These are phyloP conservation scores for Acronicta leporina DNA, from an alignment of 2,888 invertebrate species.

Conservation along the genomic window DNA sequence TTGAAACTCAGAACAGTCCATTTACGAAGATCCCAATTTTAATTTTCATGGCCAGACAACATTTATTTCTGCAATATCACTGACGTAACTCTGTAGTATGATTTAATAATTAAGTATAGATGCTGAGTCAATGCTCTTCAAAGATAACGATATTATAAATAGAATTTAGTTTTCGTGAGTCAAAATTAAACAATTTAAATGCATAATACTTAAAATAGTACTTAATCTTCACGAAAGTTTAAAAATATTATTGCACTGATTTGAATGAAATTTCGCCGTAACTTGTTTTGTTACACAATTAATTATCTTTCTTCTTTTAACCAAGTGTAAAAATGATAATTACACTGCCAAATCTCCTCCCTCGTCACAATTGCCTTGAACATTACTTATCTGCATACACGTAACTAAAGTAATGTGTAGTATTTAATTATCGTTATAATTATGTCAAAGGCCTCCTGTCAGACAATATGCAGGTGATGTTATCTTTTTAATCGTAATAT, in stretches of 20 bases:
- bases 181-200: constrained; percentile 19
- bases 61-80: background rate
- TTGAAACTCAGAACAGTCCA: too few relatives aligned
- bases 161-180: constrained; percentile 8
- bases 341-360: background rate
- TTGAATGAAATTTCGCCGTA: too few relatives aligned
- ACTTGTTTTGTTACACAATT: too few relatives aligned
- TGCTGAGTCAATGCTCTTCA: constrained; percentile 1
- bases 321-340: too few relatives aligned
- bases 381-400: background rate
- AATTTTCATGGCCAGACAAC: too few relatives aligned
- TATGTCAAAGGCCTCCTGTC: background rate
- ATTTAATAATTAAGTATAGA: constrained; percentile 14
- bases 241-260: background rate
- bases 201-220: constrained; percentile 3
- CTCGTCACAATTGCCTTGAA: background rate
- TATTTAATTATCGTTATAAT: background rate
- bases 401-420: background rate
- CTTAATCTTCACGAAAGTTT: constrained; percentile 6
- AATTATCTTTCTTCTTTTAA: too few relatives aligned
- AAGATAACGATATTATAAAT: constrained; percentile 21
- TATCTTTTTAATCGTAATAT: constrained; percentile 13
- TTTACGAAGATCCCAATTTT: too few relatives aligned
- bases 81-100: background rate
- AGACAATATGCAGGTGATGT: constrained; percentile 11